Evolutionary conservation across 1,140 invertebrate species (phyloP), one percentile per base, ranked within the genome.

Genomic region (Agraylea sexmaculata): DNA sequence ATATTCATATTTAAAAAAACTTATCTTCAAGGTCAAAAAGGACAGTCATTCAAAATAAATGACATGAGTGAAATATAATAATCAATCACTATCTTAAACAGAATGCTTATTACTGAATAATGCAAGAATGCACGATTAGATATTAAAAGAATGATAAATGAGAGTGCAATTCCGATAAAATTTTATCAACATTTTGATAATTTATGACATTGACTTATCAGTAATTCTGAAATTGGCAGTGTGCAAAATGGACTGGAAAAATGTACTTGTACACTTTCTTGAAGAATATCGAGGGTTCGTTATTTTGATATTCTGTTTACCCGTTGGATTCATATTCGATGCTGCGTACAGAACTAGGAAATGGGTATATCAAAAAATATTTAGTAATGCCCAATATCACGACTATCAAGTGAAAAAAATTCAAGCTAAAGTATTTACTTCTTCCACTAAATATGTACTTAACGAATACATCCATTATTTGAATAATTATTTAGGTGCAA

Each of bases 281-380:
- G 76, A 79, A 48, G 65, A 74, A n/a, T 69, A 80, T 50, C 58
- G 77, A n/a, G 74, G 74, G 31, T 52, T 80, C 4, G 74, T 80
- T 15, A 66, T 80, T 28, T 49, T 74, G 10, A 51, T 77, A 2
- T 77, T 80, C 53, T 78, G 77, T 49, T 55, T 80, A 28, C 77
- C 77, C 1, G 74, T 75, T 5, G 75, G 72, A 53, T 75, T 77
- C 52, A 29, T 78, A 2, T 80, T 80, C 54, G 64, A 73, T 23
- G 15, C 72, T 10, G 30, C 66, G n/a, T 55, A 79, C 28, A 51
- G 57, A 28, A 3, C 68, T 5, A 52, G 58, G 33, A 65, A 62
- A 6, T 65, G 54, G 51, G n/a, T 72, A 3, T 54, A 64, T 15
- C 55, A 67, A 17, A 52, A 50, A 10, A 51, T 74, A 5, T 58